These are phyloP conservation scores for Meda fulgida DNA, from an alignment of 2,797 vertebrate genomes.

Conservation along the genomic window DNA sequence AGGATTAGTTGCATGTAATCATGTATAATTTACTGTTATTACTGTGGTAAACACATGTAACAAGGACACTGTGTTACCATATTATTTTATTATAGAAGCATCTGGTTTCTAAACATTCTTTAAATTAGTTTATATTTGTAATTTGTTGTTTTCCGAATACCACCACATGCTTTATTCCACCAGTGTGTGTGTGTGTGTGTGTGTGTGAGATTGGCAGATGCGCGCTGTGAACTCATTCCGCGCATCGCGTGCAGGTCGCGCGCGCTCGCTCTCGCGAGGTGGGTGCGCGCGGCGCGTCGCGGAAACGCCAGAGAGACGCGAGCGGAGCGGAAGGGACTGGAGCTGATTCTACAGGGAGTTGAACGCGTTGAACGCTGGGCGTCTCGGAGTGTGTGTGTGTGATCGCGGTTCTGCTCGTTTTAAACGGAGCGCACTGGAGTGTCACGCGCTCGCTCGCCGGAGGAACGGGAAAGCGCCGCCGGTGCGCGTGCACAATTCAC, in stretches of 20 bases:
- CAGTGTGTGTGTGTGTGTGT: background rate
- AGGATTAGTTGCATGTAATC: no score
- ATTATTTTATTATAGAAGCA: no score
- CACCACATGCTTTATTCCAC: background rate
- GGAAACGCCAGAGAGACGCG: conserved; percentile 67
- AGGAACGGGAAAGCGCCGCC: conserved; percentile 39
- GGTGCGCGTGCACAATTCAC: conserved; percentile 59
- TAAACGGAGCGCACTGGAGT: conserved; percentile 25
- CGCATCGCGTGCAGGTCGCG: background rate
- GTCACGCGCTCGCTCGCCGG: conserved; percentile 18
- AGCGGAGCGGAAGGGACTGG: conserved; percentile 54
- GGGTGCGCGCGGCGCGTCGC: conserved; percentile 42
- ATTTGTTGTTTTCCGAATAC: background rate
- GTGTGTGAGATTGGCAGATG: background rate
- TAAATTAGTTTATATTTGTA: background rate
- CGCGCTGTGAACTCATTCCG: background rate
- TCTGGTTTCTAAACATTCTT: no score
- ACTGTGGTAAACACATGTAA: no score
- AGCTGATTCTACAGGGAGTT: conserved; percentile 66
- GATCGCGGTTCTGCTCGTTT: conserved; percentile 63
- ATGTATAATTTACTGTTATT: no score
- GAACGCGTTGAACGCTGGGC: conserved; percentile 67
- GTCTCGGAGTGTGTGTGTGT: conserved; percentile 64
- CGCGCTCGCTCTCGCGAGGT: background rate
- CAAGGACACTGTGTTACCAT: no score